phyloP scores from a whole-genome alignment of 2,113 vertebrate species.

The Panthera tigris region DNA sequence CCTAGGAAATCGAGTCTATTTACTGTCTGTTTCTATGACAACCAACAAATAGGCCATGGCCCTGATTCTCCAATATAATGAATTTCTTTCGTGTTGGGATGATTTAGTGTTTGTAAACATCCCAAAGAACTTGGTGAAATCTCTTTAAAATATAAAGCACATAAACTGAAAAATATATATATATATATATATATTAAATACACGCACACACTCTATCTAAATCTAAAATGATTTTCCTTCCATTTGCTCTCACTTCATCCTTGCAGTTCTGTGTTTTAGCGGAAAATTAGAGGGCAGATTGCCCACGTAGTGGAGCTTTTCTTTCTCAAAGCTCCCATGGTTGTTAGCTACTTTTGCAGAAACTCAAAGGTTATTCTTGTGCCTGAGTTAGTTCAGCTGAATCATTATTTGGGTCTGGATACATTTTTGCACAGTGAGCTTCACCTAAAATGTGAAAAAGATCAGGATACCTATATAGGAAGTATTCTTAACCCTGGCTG shows the following conservation, averaged over 20 bases:
- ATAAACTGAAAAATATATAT: background rate
- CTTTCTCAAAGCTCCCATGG: slow-evolving; percentile 62
- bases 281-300: background rate
- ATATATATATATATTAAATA: background rate
- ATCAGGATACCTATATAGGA: background rate
- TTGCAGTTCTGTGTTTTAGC: background rate
- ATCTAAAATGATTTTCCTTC: background rate
- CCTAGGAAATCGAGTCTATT: slow-evolving; percentile 6
- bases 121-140: background rate
- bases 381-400: slow-evolving; percentile 80
- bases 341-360: slow-evolving; percentile 85
- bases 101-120: background rate
- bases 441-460: slow-evolving; percentile 79
- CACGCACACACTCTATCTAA: background rate
- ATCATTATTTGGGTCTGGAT: slow-evolving; percentile 81
- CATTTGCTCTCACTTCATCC: background rate
- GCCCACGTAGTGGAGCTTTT: background rate
- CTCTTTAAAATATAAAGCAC: background rate
- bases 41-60: background rate
- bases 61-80: background rate
- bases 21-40: background rate
- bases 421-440: slow-evolving; percentile 87
- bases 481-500: background rate
- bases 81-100: background rate
- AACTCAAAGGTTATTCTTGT: slow-evolving; percentile 78